A percentile compares a stretch with the other conserved stretches of the same genome.
These are phyloP conservation scores for Orcinus orca DNA, from an alignment of 2,113 vertebrate genomes.

Conservation along the genomic window DNA sequence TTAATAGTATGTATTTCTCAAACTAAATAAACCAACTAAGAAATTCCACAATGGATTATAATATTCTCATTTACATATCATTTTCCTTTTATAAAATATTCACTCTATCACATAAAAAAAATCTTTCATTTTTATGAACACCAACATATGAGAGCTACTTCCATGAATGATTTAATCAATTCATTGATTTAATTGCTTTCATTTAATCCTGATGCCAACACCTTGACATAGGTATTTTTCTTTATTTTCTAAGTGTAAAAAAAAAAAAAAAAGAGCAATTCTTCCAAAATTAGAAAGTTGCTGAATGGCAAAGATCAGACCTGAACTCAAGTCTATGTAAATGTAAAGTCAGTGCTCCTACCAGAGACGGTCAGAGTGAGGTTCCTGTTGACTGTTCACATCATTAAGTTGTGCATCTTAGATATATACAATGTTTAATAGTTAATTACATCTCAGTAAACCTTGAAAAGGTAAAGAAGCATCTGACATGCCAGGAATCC, in stretches of 20 bases:
- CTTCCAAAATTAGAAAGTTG: background rate
- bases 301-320: no score
- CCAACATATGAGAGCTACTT: background rate
- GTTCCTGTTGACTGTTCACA: background rate
- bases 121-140: background rate
- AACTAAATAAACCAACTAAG: background rate
- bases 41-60: background rate
- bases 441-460: background rate
- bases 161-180: background rate
- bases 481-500: background rate
- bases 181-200: background rate
- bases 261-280: background rate
- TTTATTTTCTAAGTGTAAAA: background rate
- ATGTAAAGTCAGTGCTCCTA: background rate
- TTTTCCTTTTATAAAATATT: background rate
- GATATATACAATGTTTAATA: background rate
- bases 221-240: background rate
- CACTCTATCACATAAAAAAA: background rate
- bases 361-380: background rate
- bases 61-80: background rate
- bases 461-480: background rate
- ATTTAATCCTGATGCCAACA: background rate
- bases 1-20: background rate
- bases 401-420: background rate
- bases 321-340: background rate